Evolutionary conservation across 2,888 invertebrate species (phyloP).

Genomic region (Eupelmus urozonus): DNA sequence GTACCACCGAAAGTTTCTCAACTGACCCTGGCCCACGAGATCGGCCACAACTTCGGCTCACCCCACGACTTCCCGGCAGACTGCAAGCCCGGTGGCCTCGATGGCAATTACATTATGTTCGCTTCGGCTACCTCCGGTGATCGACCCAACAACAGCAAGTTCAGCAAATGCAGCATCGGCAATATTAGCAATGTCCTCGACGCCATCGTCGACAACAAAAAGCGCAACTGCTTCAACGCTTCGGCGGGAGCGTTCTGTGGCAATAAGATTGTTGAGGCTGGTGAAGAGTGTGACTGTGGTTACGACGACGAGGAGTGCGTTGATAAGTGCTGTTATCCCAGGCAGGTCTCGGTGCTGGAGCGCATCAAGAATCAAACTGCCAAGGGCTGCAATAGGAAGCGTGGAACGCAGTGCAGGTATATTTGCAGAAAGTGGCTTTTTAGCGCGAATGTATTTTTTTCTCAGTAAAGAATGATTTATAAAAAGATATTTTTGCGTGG

Average conservation of each 20-base stretch:
- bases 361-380: slow-evolving; percentile 84
- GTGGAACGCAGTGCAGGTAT: slow-evolving; percentile 89
- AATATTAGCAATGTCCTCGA: slow-evolving; percentile 97
- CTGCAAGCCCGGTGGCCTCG: slow-evolving; percentile 92
- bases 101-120: slow-evolving; percentile 99
- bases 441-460: no score
- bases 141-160: slow-evolving; percentile 97
- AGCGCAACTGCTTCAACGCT: slow-evolving; percentile 95
- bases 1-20: slow-evolving; percentile 99
- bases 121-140: slow-evolving; percentile 99
- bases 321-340: slow-evolving; percentile 95
- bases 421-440: background rate
- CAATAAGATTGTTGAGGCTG: slow-evolving; percentile 98
- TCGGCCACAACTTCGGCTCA: slow-evolving; percentile 99
- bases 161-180: slow-evolving; percentile 95
- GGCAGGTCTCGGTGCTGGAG: slow-evolving; percentile 85
- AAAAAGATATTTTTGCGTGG: no score
- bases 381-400: slow-evolving; percentile 88
- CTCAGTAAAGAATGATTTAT: no score
- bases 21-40: slow-evolving; percentile 97
- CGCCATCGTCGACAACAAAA: slow-evolving; percentile 92
- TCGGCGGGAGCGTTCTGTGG: slow-evolving; percentile 98
- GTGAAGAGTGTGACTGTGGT: slow-evolving; percentile 98
- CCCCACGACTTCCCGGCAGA: slow-evolving; percentile 96
- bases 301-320: slow-evolving; percentile 95